These are phyloP conservation scores for Ophthalmolycus amberensis DNA, from an alignment of 2,113 vertebrate genomes.

Conservation along the genomic window DNA sequence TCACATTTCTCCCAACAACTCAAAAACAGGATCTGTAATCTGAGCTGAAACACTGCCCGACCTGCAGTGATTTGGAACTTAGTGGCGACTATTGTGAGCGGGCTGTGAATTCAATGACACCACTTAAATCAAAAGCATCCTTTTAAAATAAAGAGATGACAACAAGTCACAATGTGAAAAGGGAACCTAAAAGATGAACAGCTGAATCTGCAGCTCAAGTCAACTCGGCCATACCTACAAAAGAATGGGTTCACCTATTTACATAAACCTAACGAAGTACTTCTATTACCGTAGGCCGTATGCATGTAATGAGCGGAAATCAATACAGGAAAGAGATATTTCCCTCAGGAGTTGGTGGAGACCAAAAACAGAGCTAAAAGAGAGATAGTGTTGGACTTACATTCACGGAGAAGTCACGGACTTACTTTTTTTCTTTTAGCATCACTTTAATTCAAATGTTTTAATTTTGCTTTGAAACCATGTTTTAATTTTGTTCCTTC, in stretches of 20 bases:
- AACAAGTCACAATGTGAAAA: background rate
- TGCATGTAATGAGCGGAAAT: too few species aligned
- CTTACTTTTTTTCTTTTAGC: background rate
- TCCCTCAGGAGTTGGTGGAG: background rate
- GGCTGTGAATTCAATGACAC: background rate
- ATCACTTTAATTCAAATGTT: slow-evolving; percentile 4
- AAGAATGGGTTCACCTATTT: too few species aligned
- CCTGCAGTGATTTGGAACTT: background rate
- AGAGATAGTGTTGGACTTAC: background rate
- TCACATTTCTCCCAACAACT: slow-evolving; percentile 33
- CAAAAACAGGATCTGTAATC: slow-evolving; percentile 34
- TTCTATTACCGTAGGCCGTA: too few species aligned
- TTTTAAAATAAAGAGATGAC: background rate
- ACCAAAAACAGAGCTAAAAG: slow-evolving; percentile 8
- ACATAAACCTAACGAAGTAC: too few species aligned
- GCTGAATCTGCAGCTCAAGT: background rate
- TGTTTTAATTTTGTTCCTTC: too few species aligned
- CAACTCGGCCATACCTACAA: too few species aligned
- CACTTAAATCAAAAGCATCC: background rate
- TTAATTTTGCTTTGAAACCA: too few species aligned
- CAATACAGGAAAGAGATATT: background rate
- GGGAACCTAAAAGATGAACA: background rate
- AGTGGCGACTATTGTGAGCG: background rate
- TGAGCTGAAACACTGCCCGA: background rate
- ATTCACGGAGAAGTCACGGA: background rate